These are phyloP conservation scores for Eubasilissa regina DNA, from an alignment of 1,140 invertebrate species.

Conservation along the genomic window DNA sequence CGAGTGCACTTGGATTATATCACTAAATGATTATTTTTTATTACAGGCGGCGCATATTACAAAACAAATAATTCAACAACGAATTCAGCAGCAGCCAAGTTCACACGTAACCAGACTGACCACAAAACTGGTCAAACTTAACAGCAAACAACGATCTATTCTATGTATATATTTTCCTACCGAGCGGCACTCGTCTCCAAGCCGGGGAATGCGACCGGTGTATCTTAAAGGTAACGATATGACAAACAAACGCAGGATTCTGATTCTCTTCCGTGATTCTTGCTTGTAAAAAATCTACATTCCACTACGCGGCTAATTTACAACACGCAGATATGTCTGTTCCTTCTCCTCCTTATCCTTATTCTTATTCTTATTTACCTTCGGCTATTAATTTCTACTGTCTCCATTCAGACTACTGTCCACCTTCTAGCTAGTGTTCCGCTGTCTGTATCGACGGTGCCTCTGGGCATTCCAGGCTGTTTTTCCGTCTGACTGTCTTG, in stretches of 20 bases:
- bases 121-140: conserved; percentile 4
- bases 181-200: neutral
- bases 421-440: neutral
- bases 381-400: neutral
- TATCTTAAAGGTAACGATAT: conserved; percentile 32
- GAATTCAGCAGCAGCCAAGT: too few relatives aligned
- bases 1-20: too few relatives aligned
- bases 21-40: too few relatives aligned
- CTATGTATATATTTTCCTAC: conserved; percentile 5
- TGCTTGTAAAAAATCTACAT: conserved; percentile 46
- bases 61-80: too few relatives aligned
- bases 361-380: conserved; percentile 3
- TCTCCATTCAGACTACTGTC: conserved; percentile 9
- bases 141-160: neutral
- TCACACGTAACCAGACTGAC: neutral
- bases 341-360: conserved; percentile 1
- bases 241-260: neutral
- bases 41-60: too few relatives aligned
- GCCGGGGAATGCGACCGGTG: too few relatives aligned
- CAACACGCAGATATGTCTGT: conserved; percentile 46
- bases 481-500: conserved; percentile 57
- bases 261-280: neutral
- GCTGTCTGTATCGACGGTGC: conserved; percentile 24
- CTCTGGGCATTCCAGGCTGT: conserved; percentile 1
- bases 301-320: conserved; percentile 41